Conservation (phyloP, 2,113 vertebrate species). For the Kryptolebias marmoratus region DNA sequence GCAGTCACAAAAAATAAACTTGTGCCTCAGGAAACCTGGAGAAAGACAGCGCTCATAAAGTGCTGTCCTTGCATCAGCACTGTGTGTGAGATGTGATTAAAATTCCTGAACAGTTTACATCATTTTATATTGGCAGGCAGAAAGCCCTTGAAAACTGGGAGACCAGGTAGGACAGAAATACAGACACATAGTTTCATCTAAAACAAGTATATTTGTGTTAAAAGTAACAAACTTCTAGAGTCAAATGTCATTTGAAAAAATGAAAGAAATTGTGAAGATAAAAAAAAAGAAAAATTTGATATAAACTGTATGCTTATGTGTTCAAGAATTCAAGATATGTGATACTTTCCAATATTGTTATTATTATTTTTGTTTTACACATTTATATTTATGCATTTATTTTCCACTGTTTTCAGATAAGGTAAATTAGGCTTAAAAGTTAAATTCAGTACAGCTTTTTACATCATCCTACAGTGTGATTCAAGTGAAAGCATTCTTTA, state of each 20-base stretch:
- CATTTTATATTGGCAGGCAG: not conserved
- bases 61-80: conserved; percentile 3
- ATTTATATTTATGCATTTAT: not conserved
- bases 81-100: conserved; percentile 3
- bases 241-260: not conserved
- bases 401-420: not conserved
- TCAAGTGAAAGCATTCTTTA: not conserved
- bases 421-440: not conserved
- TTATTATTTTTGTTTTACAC: not conserved
- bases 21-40: conserved; percentile 7
- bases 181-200: not conserved
- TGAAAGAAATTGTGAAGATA: too few species aligned
- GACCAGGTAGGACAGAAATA: not conserved
- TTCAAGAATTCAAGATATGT: too few species aligned
- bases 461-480: not conserved
- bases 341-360: too few species aligned
- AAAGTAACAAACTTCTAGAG: not conserved
- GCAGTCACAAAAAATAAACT: conserved; percentile 7
- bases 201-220: too few species aligned
- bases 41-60: conserved; percentile 10
- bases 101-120: conserved; percentile 1
- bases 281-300: too few species aligned
- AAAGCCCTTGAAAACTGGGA: not conserved
- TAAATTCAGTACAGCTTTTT: not conserved
- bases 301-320: too few species aligned